Evolutionary conservation across 2,888 invertebrate species (phyloP).

Genomic region (Heliothis peltigera): DNA sequence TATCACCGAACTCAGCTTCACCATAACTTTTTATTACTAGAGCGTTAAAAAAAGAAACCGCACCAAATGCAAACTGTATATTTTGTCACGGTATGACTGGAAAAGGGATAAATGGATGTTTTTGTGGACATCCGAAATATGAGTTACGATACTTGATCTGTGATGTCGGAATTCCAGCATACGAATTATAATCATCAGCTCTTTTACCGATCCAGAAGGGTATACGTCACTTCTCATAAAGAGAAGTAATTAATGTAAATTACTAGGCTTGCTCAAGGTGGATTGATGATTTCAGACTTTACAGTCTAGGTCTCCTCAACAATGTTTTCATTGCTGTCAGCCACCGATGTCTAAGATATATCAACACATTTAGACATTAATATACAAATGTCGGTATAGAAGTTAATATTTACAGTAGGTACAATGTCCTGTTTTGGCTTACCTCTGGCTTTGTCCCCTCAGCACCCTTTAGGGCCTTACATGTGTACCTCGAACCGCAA

Average conservation of each 20-base stretch:
- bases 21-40: slow-evolving; percentile 30
- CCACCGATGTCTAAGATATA: too few relatives aligned
- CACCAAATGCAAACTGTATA: slow-evolving; percentile 7
- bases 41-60: slow-evolving; percentile 32
- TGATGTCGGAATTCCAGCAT: too few relatives aligned
- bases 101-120: slow-evolving; percentile 14
- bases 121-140: not conserved
- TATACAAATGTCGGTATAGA: slow-evolving; percentile 42
- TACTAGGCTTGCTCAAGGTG: too few relatives aligned
- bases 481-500: slow-evolving; percentile 49
- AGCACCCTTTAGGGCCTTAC: slow-evolving; percentile 37
- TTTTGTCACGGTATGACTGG: slow-evolving; percentile 8
- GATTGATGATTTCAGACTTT: too few relatives aligned
- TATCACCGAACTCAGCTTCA: slow-evolving; percentile 28
- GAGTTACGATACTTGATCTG: too few relatives aligned
- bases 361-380: slow-evolving; percentile 3
- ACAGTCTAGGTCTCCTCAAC: too few relatives aligned
- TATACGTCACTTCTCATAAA: too few relatives aligned
- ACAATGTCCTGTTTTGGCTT: slow-evolving; percentile 52
- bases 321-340: too few relatives aligned
- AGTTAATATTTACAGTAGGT: slow-evolving; percentile 41
- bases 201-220: too few relatives aligned
- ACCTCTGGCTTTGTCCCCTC: slow-evolving; percentile 53
- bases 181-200: too few relatives aligned
- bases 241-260: too few relatives aligned